Base-by-base conservation (phyloP, 2,797 vertebrate species). In the Periophthalmus magnuspinnatus region DNA sequence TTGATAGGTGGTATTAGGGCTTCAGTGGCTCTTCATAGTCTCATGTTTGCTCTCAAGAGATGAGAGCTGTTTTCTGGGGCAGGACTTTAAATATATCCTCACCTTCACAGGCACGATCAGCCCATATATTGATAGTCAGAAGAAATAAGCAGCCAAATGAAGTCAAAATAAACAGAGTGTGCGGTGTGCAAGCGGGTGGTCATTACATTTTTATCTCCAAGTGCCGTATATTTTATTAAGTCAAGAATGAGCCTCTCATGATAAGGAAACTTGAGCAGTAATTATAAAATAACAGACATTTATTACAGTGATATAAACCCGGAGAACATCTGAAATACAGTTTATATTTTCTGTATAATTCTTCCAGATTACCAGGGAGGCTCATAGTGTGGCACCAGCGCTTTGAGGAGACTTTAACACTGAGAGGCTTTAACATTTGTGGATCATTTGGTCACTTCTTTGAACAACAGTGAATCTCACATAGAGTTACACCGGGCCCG, bases 1-100 rank as follows among this genome's bases (percentile, higher is more conserved):
- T 82, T 78, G 73, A 87, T 86, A 81, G 76, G 75, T 79, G 71
- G 80, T 78, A 83, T 88, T 89, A 80, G 22, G 8, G 66, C 68
- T 81, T 88, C 79, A 82, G 74, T 80, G 36, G 47, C 56, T 77
- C 55, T 34, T 56, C 19, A 54, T 65, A 38, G 68, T 81, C 71
- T 79, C 65, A 79, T 47, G 45, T 66, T 83, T 57, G 69, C 33
- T 82, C 70, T 50, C 62, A 45, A 32, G 19, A 74, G 34, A 14
- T n/a, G n/a, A 52, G 74, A 71, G 32, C 59, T 69, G 52, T 71
- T 75, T 38, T 10, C 52, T 17, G 24, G 19, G 47, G 5, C 68
- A 34, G 72, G 45, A 66, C 8, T 2, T 65, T 21, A 71, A 65
- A 59, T 22, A 55, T 24, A 59, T 67, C 41, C 0, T 68, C 22